Evolutionary conservation across 2,113 vertebrate genomes (phyloP), one percentile per base, ranked within the genome.

Genomic region (Mustela lutreola): DNA sequence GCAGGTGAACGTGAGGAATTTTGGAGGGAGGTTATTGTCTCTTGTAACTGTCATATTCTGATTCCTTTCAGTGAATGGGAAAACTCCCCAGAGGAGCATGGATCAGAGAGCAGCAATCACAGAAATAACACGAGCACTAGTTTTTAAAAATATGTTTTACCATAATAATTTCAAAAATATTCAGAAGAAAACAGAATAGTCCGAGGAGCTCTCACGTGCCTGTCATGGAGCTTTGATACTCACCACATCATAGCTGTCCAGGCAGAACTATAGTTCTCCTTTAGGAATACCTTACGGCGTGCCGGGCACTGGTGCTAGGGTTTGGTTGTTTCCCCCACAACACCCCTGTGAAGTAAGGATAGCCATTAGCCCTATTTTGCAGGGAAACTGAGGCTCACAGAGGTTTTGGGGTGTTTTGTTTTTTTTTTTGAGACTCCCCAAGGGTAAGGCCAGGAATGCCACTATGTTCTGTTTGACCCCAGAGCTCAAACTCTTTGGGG

Each of bases 331-430:
- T 78, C 31, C 60, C 60, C 48, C 31, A 45, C 9, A 24, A 50
- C 11, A 21, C 3, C 15, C 31, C 11, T 19, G 0, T 53, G 58
- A 81, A 53, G 9, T 22, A 79, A 73, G 26, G 26, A 5, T 81
- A 50, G 42, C 24, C 42, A 8, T 87, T 18, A 70, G 48, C 15
- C 67, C n/a, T 39, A 83, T 53, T 78, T 56, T 36, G 76, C 50
- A 82, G 53, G 70, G 95, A 92, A 62, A 58, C 73, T 10, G 42
- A 94, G 79, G 75, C 39, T 63, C 48, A 39, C 65, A 76, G 73
- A 88, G 36, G 18, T n/a, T 33, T 15, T 15, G 6, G 31, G 14
- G 28, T n/a, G 36, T 19, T 9, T 19, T 48, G 10, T 12, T 11
- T 19, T 67, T n/a, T n/a, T 19, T 9, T n/a, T 48, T 18, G 42